Base-by-base conservation (phyloP, 2,888 invertebrate species). In the Sinohyriopsis cumingii region DNA sequence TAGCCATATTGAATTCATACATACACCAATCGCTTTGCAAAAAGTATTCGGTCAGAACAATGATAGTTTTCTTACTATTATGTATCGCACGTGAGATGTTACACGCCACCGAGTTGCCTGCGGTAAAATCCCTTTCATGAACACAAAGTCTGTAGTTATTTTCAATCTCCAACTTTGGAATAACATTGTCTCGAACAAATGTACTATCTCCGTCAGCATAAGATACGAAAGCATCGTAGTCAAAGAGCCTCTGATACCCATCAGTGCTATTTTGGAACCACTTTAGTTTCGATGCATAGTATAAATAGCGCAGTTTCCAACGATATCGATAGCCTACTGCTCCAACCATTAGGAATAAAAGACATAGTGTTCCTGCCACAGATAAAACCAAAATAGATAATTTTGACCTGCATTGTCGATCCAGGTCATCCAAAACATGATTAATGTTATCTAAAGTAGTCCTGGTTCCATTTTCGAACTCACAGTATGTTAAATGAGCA, bases 1-100 rank as follows among this genome's bases (percentile, higher is more conserved):
- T 25, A 20, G 62, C 62, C 62, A 62, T 62, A 28, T 62, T 62
- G 19, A 62, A 28, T 28, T 62, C 62, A 28, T 62, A 62, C 7
- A 62, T 62, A 45, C 62, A 62, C 62, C 62, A 62, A 5, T 62
- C 28, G 12, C 33, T 45, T 6, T 25, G 12, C 18, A 62, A 45
- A 62, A 45, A 62, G n/a, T 62, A 4, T 25, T n/a, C 15, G 1
- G 62, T 25, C 33, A 62, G 28, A 3, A 62, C 33, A 33, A 62
- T 45, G 45, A 62, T 62, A 20, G 33, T 62, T 62, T 62, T 62
- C 62, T 28, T 62, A 45, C 62, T 62, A 9, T 62, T 62, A 33
- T 62, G 28, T 28, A 62, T 62, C 12, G 62, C 62, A 33, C 28
- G n/a, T 25, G 62, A 45, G 62, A 62, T 62, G 45, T 62, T 62